These are phyloP conservation scores for Deroptyus accipitrinus DNA, from an alignment of 2,113 vertebrate species.

Conservation along the genomic window DNA sequence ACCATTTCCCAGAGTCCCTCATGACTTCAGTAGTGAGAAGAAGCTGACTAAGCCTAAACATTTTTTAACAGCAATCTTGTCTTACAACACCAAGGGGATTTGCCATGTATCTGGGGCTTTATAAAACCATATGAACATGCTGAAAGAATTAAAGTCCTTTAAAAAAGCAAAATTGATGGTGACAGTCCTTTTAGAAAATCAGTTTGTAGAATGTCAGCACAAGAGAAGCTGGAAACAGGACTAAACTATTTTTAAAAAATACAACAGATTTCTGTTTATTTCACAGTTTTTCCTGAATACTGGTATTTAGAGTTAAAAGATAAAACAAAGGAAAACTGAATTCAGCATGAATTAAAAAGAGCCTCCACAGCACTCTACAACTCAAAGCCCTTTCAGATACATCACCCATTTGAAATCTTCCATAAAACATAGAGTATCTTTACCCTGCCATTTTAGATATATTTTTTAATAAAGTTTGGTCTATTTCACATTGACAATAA, in stretches of 20 bases:
- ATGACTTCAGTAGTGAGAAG: conserved; percentile 80
- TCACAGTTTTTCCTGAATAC: conserved; percentile 20
- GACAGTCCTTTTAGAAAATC: conserved; percentile 79
- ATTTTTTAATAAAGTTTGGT: conserved; percentile 34
- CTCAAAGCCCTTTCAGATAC: not conserved
- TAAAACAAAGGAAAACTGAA: not conserved
- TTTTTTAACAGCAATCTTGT: conserved; percentile 88
- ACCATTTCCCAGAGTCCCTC: conserved; percentile 84
- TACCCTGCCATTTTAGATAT: not conserved
- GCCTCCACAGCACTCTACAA: not conserved
- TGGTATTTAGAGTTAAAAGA: conserved; percentile 6
- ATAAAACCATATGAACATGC: conserved; percentile 85
- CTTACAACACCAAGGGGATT: conserved; percentile 88
- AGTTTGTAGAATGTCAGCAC: conserved; percentile 66
- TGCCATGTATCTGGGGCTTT: conserved; percentile 80
- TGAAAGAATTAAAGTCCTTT: conserved; percentile 85
- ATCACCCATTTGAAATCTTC: not conserved
- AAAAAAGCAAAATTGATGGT: conserved; percentile 81
- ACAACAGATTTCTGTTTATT: conserved; percentile 38
- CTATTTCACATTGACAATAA: not conserved
- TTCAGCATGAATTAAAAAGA: not conserved
- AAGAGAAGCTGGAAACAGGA: conserved; percentile 33
- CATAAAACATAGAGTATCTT: not conserved
- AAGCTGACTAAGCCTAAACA: conserved; percentile 85
- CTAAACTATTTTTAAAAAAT: conserved; percentile 41